Percentiles rank a stretch among this genome's conserved stretches.
Evolutionary conservation across 2,113 vertebrate genomes (phyloP).

Genomic region (Cebus imitator): DNA sequence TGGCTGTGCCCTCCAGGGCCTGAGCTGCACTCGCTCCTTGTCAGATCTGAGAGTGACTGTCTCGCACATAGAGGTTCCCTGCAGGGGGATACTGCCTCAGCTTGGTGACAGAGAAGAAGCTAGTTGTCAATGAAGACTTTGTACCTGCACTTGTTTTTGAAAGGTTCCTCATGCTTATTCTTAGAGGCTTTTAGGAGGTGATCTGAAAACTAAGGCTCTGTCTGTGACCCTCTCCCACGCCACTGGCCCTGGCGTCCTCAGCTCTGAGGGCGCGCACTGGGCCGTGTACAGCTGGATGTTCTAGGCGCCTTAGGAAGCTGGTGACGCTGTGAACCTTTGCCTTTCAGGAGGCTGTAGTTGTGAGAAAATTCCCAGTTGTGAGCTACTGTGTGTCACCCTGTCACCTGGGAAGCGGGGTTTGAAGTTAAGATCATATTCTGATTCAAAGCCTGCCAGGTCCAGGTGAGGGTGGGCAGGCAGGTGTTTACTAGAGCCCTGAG

Average conservation of each 20-base stretch:
- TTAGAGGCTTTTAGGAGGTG: background rate
- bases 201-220: background rate
- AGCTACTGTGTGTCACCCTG: fast-evolving
- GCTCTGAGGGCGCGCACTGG: background rate
- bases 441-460: background rate
- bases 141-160: fast-evolving
- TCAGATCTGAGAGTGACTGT: background rate
- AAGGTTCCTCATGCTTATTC: background rate
- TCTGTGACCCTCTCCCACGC: fast-evolving
- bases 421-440: background rate
- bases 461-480: background rate
- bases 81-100: background rate
- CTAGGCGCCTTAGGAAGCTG: background rate
- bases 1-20: background rate
- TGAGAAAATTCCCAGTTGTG: background rate
- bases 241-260: background rate
- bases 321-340: background rate
- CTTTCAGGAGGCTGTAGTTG: background rate
- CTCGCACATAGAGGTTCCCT: background rate
- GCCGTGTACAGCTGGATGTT: background rate
- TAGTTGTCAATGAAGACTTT: fast-evolving
- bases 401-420: background rate
- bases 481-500: background rate
- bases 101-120: background rate
- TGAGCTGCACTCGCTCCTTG: fast-evolving